These are phyloP conservation scores for Pocillopora grandis DNA, from an alignment of 92 coral and sea anemone genomes.

Conservation along the genomic window DNA sequence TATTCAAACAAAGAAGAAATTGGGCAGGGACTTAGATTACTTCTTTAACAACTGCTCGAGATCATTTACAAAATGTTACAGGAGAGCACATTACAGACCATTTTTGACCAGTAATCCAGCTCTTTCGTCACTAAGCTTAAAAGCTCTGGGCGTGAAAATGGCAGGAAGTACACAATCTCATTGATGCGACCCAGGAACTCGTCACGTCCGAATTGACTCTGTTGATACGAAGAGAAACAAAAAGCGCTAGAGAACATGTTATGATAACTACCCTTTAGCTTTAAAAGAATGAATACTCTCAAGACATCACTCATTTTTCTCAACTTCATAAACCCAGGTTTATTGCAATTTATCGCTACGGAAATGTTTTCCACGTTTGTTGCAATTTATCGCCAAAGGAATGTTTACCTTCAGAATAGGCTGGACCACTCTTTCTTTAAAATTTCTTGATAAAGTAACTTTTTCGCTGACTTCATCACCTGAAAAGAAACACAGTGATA, in stretches of 20 bases:
- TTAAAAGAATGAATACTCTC: no score
- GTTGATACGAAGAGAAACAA: background rate
- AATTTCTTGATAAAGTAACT: slow-evolving; percentile 87
- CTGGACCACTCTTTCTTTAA: slow-evolving; percentile 96
- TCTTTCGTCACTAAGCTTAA: slow-evolving; percentile 83
- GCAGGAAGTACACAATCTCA: slow-evolving; percentile 96
- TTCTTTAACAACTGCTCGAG: background rate
- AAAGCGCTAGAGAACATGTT: background rate
- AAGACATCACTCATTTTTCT: no score
- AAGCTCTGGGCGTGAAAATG: slow-evolving; percentile 91
- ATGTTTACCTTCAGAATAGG: slow-evolving; percentile 86
- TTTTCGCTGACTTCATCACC: slow-evolving; percentile 84
- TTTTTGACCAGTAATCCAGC: slow-evolving; percentile 84
- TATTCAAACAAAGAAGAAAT: background rate
- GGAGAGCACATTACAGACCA: slow-evolving; percentile 50
- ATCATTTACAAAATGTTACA: no score
- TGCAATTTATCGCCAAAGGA: background rate
- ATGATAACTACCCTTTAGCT: no score
- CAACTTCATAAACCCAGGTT: no score
- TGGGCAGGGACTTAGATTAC: background rate
- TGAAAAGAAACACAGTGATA: slow-evolving; percentile 11
- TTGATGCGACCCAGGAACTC: slow-evolving; percentile 97
- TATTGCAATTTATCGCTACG: no score
- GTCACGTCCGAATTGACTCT: slow-evolving; percentile 93
- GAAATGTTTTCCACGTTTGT: background rate